Percentiles rank a stretch among this genome's conserved stretches.
These are phyloP conservation scores for Holacanthella duospinosa DNA, from an alignment of 2,888 invertebrate species.

Conservation along the genomic window DNA sequence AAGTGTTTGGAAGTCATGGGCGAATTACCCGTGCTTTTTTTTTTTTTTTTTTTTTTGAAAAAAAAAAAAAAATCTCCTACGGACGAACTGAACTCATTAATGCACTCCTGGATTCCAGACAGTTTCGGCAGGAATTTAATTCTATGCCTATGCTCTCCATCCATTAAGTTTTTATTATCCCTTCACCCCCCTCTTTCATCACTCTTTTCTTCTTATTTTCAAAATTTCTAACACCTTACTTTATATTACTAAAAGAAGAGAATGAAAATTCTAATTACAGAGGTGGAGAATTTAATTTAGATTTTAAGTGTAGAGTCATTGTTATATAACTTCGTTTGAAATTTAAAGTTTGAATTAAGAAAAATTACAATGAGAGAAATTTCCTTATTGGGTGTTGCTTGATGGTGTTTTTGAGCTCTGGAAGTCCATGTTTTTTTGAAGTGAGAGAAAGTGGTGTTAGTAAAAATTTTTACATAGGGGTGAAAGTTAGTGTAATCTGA, in stretches of 20 bases:
- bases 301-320: too few relatives aligned
- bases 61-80: slow-evolving; percentile 36
- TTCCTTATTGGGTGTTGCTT: too few relatives aligned
- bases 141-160: slow-evolving; percentile 9
- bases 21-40: slow-evolving; percentile 24
- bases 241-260: too few relatives aligned
- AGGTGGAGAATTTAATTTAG: background rate
- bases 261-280: background rate
- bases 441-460: too few relatives aligned
- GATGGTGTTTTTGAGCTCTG: too few relatives aligned
- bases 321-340: too few relatives aligned
- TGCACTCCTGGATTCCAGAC: slow-evolving; percentile 35
- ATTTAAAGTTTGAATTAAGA: too few relatives aligned
- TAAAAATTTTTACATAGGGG: too few relatives aligned
- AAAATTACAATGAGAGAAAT: too few relatives aligned
- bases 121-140: slow-evolving; percentile 19
- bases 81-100: slow-evolving; percentile 38
- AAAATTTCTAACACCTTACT: background rate
- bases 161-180: slow-evolving; percentile 7
- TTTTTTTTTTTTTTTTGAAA: too few relatives aligned
- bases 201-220: background rate
- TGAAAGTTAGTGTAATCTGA: background rate
- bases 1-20: slow-evolving; percentile 38
- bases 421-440: too few relatives aligned
- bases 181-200: background rate